Conservation (phyloP, 23 tunicate species). For the Phallusia fumigata region DNA sequence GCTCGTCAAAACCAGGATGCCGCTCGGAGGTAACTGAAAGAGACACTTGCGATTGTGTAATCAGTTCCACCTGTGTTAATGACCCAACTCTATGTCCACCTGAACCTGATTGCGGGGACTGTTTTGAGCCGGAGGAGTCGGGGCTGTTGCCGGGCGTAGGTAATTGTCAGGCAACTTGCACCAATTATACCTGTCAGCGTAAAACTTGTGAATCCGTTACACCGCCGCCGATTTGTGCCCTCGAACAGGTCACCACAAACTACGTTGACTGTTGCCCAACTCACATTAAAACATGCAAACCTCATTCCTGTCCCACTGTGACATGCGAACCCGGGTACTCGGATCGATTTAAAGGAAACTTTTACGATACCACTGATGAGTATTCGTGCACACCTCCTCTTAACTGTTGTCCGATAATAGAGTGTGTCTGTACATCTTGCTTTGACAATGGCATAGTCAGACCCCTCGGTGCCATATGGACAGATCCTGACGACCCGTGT, state of each 20-base stretch:
- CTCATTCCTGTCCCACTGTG: not conserved
- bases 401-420: slow-evolving; percentile 18
- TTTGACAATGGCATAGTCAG: slow-evolving; percentile 18
- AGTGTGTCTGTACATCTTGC: slow-evolving; percentile 32
- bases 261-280: slow-evolving; percentile 9
- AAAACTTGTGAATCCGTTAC: not conserved
- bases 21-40: slow-evolving; percentile 23
- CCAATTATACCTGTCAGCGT: slow-evolving; percentile 15
- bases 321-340: slow-evolving; percentile 12
- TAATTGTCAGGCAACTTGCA: slow-evolving; percentile 16
- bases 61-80: slow-evolving; percentile 6
- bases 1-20: slow-evolving; percentile 38
- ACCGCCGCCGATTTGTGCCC: not conserved
- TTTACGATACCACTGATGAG: slow-evolving; percentile 14
- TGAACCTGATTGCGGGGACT: slow-evolving; percentile 21
- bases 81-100: slow-evolving; percentile 25
- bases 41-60: slow-evolving; percentile 38
- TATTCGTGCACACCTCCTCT: not conserved
- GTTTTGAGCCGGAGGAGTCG: not conserved
- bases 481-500: slow-evolving; percentile 26
- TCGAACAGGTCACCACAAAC: not conserved
- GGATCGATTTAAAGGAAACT: not conserved
- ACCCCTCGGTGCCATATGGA: slow-evolving; percentile 19
- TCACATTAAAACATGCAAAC: not conserved
- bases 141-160: slow-evolving; percentile 16